Conservation (phyloP, 2,888 invertebrate species). For the Noctua fimbriata region DNA sequence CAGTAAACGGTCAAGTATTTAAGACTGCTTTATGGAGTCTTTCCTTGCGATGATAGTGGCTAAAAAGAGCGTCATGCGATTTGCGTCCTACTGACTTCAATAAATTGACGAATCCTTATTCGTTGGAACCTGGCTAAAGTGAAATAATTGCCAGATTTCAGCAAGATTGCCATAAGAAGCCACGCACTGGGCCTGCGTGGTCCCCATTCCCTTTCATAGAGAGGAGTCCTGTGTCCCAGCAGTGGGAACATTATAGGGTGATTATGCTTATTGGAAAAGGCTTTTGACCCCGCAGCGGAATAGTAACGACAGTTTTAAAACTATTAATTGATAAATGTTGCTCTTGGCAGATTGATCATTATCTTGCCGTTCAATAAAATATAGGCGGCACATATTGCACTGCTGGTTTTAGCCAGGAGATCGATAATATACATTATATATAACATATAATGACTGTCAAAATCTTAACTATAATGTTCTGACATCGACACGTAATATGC, state of each 20-base stretch:
- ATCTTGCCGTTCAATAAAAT: neutral
- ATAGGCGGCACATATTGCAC: neutral
- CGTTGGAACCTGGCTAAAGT: neutral
- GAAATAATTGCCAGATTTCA: neutral
- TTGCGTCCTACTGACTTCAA: neutral
- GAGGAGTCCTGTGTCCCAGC: no score
- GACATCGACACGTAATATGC: neutral
- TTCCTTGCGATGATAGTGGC: neutral
- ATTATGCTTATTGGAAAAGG: no score
- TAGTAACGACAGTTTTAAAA: neutral
- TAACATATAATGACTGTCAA: no score
- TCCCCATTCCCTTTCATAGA: no score
- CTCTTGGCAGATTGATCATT: neutral
- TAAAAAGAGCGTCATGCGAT: no score
- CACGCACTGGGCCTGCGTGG: no score
- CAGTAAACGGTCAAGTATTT: constrained; percentile 28
- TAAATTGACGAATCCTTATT: neutral
- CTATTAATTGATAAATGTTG: neutral
- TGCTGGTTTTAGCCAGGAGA: neutral
- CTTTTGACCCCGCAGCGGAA: neutral
- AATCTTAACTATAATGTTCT: neutral
- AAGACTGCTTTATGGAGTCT: constrained; percentile 19
- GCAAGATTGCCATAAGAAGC: no score
- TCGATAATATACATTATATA: no score
- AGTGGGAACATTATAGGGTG: no score